phyloP scores from a whole-genome alignment of 1,140 invertebrate genomes.

The Scaptodrosophila lebanonensis region DNA sequence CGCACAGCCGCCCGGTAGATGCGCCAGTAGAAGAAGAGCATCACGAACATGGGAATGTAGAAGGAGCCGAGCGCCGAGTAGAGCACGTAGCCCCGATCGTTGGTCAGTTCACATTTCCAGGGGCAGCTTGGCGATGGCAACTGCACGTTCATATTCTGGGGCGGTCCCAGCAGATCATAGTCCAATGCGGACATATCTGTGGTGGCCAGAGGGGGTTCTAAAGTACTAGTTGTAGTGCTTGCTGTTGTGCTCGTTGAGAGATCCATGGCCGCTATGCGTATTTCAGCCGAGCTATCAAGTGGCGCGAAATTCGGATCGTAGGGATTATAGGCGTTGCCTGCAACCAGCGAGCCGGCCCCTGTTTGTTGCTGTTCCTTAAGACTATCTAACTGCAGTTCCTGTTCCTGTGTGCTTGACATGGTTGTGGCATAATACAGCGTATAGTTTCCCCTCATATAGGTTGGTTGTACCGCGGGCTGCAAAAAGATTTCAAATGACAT shows the following conservation, averaged over 20 bases:
- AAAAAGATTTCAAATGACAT: constrained; percentile 31
- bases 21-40: constrained; percentile 93
- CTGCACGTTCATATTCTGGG: constrained; percentile 21
- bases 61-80: constrained; percentile 95
- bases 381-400: constrained; percentile 59
- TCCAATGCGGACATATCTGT: constrained; percentile 40
- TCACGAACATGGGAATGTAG: constrained; percentile 95
- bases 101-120: constrained; percentile 93
- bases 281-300: constrained; percentile 52
- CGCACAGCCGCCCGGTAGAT: constrained; percentile 91
- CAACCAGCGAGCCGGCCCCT: constrained; percentile 1
- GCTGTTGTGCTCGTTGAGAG: constrained; percentile 15
- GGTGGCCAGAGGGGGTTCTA: not conserved
- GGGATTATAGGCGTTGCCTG: constrained; percentile 60
- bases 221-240: not conserved
- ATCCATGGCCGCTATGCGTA: constrained; percentile 43
- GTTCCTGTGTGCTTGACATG: constrained; percentile 64
- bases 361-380: constrained; percentile 50
- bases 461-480: constrained; percentile 63
- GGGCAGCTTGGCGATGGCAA: constrained; percentile 81
- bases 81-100: constrained; percentile 91
- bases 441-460: constrained; percentile 73
- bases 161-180: constrained; percentile 37
- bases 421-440: constrained; percentile 74
- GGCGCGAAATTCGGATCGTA: constrained; percentile 63